Conservation (phyloP, 2,113 vertebrate species). For the Ophiodon elongatus region DNA sequence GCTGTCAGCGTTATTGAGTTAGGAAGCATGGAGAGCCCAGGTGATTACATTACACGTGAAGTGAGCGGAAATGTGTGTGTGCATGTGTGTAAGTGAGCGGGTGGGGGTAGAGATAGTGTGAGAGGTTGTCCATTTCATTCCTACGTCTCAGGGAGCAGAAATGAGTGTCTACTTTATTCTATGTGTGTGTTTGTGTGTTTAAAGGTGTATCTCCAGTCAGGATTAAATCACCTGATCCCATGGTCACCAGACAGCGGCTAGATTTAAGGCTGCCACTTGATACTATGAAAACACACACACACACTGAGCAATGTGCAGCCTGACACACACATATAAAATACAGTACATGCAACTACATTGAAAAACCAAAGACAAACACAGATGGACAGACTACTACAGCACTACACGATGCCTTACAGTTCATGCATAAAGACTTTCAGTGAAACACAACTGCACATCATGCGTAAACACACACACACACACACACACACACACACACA, state of each 20-base stretch:
- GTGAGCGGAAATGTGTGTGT: slow-evolving; percentile 66
- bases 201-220: slow-evolving; percentile 10
- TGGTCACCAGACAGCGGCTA: slow-evolving; percentile 42
- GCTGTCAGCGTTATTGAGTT: slow-evolving; percentile 78
- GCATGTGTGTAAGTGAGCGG: slow-evolving; percentile 19
- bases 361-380: slow-evolving; percentile 24
- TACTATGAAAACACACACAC: slow-evolving; percentile 22
- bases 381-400: slow-evolving; percentile 31
- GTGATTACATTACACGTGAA: slow-evolving; percentile 79
- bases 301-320: background rate
- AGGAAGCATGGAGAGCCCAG: slow-evolving; percentile 72
- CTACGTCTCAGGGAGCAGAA: slow-evolving; percentile 29
- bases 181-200: slow-evolving; percentile 22
- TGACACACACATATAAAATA: slow-evolving; percentile 8
- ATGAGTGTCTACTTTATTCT: slow-evolving; percentile 8
- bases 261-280: slow-evolving; percentile 45
- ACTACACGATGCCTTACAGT: slow-evolving; percentile 15
- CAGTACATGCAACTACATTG: slow-evolving; percentile 21
- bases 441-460: slow-evolving; percentile 31
- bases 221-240: slow-evolving; percentile 42
- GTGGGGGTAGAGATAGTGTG: background rate
- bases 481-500: slow-evolving; percentile 3
- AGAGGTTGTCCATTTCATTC: slow-evolving; percentile 18
- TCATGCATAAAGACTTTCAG: slow-evolving; percentile 22
- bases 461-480: background rate